A percentile compares a stretch with the other conserved stretches of the same genome.
Conservation (phyloP, 1,140 invertebrate species). For the Zophobas morio region DNA sequence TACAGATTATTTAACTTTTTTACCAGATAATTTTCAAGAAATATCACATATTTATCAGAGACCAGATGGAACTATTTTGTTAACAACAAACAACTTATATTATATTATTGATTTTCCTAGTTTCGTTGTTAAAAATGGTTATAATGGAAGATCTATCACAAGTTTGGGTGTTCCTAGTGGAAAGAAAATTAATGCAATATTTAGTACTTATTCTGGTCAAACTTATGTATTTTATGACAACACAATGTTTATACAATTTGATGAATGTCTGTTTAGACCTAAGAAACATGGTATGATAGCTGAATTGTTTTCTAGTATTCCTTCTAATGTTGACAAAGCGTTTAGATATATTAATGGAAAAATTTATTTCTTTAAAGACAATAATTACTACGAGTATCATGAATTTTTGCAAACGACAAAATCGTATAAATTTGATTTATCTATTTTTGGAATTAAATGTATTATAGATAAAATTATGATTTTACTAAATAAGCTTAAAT, state of each 20-base stretch:
- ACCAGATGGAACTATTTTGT: constrained; percentile 32
- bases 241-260: constrained; percentile 34
- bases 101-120: constrained; percentile 36
- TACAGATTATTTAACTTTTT: constrained; percentile 44
- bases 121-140: constrained; percentile 24
- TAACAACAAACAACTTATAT: constrained; percentile 37
- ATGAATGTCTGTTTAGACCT: constrained; percentile 39
- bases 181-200: not conserved
- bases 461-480: constrained; percentile 35
- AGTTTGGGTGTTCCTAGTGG: constrained; percentile 44
- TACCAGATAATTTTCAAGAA: constrained; percentile 34
- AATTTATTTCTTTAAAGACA: constrained; percentile 38
- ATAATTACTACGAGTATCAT: constrained; percentile 37
- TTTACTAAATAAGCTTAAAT: constrained; percentile 34
- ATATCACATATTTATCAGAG: constrained; percentile 45
- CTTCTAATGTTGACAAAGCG: constrained; percentile 30
- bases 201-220: constrained; percentile 37
- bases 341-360: constrained; percentile 34
- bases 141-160: constrained; percentile 15
- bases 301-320: constrained; percentile 29
- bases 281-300: constrained; percentile 43
- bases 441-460: constrained; percentile 35
- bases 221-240: constrained; percentile 34
- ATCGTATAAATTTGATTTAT: constrained; percentile 38
- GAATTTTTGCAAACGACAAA: constrained; percentile 37